A percentile compares a stretch with the other conserved stretches of the same genome.
Evolutionary conservation across 2,797 vertebrate species (phyloP).

Genomic region (Semotilus atromaculatus): DNA sequence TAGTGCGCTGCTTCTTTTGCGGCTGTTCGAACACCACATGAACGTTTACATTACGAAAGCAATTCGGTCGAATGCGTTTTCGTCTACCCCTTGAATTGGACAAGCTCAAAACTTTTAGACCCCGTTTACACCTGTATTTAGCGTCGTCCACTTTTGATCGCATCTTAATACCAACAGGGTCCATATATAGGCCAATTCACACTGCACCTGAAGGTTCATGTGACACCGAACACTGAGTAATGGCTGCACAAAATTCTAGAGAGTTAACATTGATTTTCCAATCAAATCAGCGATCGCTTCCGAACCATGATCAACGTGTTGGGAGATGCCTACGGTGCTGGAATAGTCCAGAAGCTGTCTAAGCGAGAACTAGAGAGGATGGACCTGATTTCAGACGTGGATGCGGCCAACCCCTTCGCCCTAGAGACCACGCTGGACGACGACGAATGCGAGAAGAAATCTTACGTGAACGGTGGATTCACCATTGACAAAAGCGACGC

Average conservation of each 20-base stretch:
- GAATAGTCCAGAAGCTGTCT: constrained; percentile 94
- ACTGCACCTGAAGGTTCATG: background rate
- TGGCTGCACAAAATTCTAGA: background rate
- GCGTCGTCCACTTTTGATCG: too few relatives aligned
- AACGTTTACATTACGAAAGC: too few relatives aligned
- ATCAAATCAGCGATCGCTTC: constrained; percentile 88
- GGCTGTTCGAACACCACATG: too few relatives aligned
- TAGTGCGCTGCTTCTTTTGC: too few relatives aligned
- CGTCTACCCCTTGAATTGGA: too few relatives aligned
- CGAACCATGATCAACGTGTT: constrained; percentile 98
- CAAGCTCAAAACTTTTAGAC: too few relatives aligned
- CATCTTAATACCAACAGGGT: too few relatives aligned
- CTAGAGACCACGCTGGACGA: constrained; percentile 85
- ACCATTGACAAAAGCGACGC: constrained; percentile 94
- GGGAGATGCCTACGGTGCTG: constrained; percentile 93
- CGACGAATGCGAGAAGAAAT: constrained; percentile 90
- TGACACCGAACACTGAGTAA: background rate
- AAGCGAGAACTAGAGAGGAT: constrained; percentile 91
- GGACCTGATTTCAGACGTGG: constrained; percentile 88
- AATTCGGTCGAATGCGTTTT: too few relatives aligned
- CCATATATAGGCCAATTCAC: too few relatives aligned
- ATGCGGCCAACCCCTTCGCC: constrained; percentile 94
- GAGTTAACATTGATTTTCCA: background rate
- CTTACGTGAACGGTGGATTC: constrained; percentile 95
- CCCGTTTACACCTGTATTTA: too few relatives aligned